Evolutionary conservation across 1,140 invertebrate species (phyloP).

Genomic region (Pogonognathellus flavescens): DNA sequence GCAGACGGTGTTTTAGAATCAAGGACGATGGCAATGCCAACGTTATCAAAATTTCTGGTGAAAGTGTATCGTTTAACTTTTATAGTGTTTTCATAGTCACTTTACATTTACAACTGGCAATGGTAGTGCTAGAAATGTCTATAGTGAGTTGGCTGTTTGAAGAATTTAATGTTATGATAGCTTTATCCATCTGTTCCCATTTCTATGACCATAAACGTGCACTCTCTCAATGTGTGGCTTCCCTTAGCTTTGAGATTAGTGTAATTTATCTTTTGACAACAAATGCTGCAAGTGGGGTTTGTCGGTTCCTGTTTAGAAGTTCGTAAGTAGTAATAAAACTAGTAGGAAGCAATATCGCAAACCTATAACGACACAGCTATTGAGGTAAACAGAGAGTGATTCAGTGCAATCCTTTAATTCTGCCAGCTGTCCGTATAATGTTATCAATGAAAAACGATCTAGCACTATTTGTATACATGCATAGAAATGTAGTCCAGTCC

Average conservation of each 20-base stretch:
- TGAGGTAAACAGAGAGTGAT: background rate
- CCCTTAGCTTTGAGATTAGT: constrained; percentile 20
- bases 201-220: background rate
- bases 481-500: too few relatives aligned
- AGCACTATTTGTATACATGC: too few relatives aligned
- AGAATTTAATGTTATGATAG: background rate
- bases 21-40: too few relatives aligned
- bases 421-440: background rate
- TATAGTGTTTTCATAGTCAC: background rate
- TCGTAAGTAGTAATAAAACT: background rate
- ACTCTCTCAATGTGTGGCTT: constrained; percentile 23
- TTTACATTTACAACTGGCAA: too few relatives aligned
- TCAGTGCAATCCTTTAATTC: background rate
- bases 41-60: constrained; percentile 3
- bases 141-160: too few relatives aligned
- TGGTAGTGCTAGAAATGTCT: too few relatives aligned
- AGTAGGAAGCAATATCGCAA: background rate
- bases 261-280: constrained; percentile 23
- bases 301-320: background rate
- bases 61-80: constrained; percentile 21
- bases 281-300: background rate
- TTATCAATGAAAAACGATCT: background rate
- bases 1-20: too few relatives aligned
- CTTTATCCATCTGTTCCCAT: constrained; percentile 23
- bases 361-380: background rate